A percentile compares a stretch with the other conserved stretches of the same genome.
Conservation (phyloP, 2,113 vertebrate species). For the Psettodes erumei region DNA sequence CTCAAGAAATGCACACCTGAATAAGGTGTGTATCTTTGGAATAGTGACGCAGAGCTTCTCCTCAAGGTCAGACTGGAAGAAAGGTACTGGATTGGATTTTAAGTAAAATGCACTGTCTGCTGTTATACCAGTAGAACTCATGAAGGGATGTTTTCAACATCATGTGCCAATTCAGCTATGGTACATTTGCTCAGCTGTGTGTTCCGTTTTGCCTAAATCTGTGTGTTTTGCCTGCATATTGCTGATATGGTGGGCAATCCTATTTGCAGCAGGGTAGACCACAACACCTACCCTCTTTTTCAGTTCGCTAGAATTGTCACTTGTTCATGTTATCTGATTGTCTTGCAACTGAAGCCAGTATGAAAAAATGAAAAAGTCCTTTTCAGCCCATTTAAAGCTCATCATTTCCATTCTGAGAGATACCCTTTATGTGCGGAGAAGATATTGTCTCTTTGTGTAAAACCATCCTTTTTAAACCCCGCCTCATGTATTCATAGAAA, state of each 20-base stretch:
- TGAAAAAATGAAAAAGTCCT: slow-evolving; percentile 26
- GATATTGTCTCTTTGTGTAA: slow-evolving; percentile 30
- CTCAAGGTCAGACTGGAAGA: slow-evolving; percentile 48
- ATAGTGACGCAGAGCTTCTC: slow-evolving; percentile 13
- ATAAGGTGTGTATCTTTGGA: slow-evolving; percentile 5
- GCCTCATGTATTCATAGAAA: not conserved
- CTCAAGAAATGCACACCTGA: not conserved
- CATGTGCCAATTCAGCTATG: not conserved
- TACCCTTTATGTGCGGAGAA: slow-evolving; percentile 24
- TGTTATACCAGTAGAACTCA: not conserved
- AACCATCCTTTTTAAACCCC: not conserved
- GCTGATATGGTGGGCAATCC: slow-evolving; percentile 17
- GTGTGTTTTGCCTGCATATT: slow-evolving; percentile 44
- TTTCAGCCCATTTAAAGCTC: slow-evolving; percentile 26
- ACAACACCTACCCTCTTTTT: slow-evolving; percentile 4
- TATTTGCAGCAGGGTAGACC: slow-evolving; percentile 24
- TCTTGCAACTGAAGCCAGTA: slow-evolving; percentile 25
- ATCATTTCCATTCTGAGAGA: slow-evolving; percentile 20
- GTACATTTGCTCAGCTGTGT: slow-evolving; percentile 19
- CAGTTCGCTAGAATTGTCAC: not conserved
- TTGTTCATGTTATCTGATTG: slow-evolving; percentile 36
- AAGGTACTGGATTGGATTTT: slow-evolving; percentile 3
- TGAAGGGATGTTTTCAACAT: slow-evolving; percentile 1
- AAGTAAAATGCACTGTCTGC: not conserved
- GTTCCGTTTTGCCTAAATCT: slow-evolving; percentile 16